Base-by-base conservation (phyloP, 1,140 invertebrate genomes). In the Panagrolaimus sp. region DNA sequence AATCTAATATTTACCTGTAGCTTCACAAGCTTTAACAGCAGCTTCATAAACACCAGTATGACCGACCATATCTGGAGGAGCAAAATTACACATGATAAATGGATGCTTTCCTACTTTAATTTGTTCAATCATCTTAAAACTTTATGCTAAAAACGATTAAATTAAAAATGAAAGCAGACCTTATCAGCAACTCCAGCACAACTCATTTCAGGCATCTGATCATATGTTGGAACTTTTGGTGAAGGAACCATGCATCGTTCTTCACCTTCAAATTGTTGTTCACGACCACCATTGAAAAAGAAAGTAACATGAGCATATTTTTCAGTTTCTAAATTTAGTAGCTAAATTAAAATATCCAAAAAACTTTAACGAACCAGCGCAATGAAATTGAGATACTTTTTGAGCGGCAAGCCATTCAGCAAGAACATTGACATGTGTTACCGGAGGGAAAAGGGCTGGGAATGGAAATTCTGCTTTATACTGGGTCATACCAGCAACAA, bases 71-170 rank as follows among this genome's bases (percentile, higher is more conserved):
- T 86, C 85, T 26, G 86, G 86, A 32, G 85, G 84, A 15, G 85
- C 86, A 76, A 87, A 87, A 71, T 86, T 86, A 75, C 85, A 85
- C 86, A 86, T 86, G 10, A 86, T 75, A 72, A 86, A 86, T 8
- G 81, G 79, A 75, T 86, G 85, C 62, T 83, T 84, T 21, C 79
- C 79, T 21, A 44, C 44, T 38, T 79, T 72, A 45, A 86, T 78
- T 47, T 84, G 83, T 68, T 85, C 80, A 44, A 84, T 74, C 80
- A 85, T 83, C 77, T 82, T 68, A 73, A 79, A 71, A 4, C 32
- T 38, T 4, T 38, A 38, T 45, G 14, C 7, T 15, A 71, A 70
- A 26, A 32, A 24, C 6, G 12, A 55, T n/a, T 48, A 67, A 69
- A 63, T 44, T 73, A 73, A 64, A 43, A 8, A 6, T 71, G 76